A percentile compares a stretch with the other conserved stretches of the same genome.
Conservation (phyloP, 2,888 invertebrate genomes). For the Heterodera filipjevi region DNA sequence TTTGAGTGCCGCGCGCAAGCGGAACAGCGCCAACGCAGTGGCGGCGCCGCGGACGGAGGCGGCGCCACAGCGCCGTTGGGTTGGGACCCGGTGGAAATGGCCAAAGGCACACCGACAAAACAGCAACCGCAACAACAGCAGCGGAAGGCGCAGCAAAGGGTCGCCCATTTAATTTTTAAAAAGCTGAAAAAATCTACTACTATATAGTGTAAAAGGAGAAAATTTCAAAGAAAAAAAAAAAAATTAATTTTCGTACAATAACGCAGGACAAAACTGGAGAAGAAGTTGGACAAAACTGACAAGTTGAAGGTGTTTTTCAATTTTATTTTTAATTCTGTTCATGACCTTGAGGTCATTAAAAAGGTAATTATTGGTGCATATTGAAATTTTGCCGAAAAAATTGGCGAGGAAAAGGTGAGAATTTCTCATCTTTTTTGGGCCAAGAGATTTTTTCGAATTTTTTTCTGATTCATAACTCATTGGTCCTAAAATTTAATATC, state of each 20-base stretch:
- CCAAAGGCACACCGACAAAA: constrained; percentile 8
- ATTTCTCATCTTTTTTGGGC: too few species aligned
- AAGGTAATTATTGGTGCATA: too few species aligned
- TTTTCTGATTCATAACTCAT: not conserved
- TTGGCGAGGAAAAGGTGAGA: too few species aligned
- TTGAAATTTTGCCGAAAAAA: too few species aligned
- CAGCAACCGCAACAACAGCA: constrained; percentile 13
- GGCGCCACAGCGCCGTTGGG: constrained; percentile 47
- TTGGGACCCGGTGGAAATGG: constrained; percentile 50
- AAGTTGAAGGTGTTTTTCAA: constrained; percentile 75
- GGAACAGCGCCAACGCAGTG: constrained; percentile 23
- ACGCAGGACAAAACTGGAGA: constrained; percentile 85
- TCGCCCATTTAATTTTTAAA: too few species aligned
- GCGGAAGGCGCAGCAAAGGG: constrained; percentile 1
- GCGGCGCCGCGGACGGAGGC: not conserved
- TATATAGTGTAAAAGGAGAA: too few species aligned
- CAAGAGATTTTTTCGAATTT: too few species aligned
- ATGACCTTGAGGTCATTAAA: too few species aligned
- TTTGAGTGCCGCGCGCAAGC: constrained; percentile 49
- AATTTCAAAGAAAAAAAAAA: too few species aligned
- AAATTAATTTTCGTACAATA: too few species aligned
- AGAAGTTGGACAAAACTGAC: constrained; percentile 89
- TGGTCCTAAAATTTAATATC: not conserved
- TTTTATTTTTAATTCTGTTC: too few species aligned
- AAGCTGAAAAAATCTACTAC: too few species aligned